Evolutionary conservation across 2,797 vertebrate species (phyloP).

Genomic region (Xiphophorus birchmanni): DNA sequence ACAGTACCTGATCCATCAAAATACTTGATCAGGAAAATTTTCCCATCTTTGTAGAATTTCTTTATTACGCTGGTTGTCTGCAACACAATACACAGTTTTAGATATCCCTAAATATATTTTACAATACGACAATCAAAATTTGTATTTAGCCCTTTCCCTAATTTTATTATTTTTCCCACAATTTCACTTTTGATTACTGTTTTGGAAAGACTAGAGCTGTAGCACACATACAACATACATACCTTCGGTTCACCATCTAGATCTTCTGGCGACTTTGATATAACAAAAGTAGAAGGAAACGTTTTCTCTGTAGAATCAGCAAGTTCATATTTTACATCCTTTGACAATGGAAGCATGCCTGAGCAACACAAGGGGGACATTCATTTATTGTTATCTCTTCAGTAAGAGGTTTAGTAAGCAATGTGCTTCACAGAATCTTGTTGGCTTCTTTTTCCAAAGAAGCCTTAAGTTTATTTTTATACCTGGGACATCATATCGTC

Average conservation of each 20-base stretch:
- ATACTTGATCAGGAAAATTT: slow-evolving; percentile 53
- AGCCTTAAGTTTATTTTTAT: slow-evolving; percentile 21
- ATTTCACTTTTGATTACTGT: slow-evolving; percentile 4
- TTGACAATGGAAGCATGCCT: slow-evolving; percentile 27
- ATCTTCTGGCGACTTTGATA: slow-evolving; percentile 38
- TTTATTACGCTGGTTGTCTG: slow-evolving; percentile 28
- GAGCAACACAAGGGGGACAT: slow-evolving; percentile 37
- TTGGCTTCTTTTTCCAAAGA: slow-evolving; percentile 24
- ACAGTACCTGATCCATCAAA: slow-evolving; percentile 55
- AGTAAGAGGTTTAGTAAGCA: slow-evolving; percentile 23
- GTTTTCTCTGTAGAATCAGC: slow-evolving; percentile 13
- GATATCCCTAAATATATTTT: slow-evolving; percentile 6
- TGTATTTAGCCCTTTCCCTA: background rate
- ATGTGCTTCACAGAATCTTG: slow-evolving; percentile 11
- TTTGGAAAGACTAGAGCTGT: background rate
- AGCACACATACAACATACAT: slow-evolving; percentile 19
- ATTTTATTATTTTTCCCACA: background rate
- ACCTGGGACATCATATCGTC: background rate
- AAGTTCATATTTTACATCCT: slow-evolving; percentile 25
- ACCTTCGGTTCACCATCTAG: slow-evolving; percentile 29
- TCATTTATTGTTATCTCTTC: slow-evolving; percentile 25
- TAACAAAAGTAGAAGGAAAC: slow-evolving; percentile 14
- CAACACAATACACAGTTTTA: slow-evolving; percentile 16
- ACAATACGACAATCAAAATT: background rate
- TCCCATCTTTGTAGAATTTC: slow-evolving; percentile 49